Evolutionary conservation across 2,797 vertebrate species (phyloP).

Genomic region (Pygocentrus nattereri): DNA sequence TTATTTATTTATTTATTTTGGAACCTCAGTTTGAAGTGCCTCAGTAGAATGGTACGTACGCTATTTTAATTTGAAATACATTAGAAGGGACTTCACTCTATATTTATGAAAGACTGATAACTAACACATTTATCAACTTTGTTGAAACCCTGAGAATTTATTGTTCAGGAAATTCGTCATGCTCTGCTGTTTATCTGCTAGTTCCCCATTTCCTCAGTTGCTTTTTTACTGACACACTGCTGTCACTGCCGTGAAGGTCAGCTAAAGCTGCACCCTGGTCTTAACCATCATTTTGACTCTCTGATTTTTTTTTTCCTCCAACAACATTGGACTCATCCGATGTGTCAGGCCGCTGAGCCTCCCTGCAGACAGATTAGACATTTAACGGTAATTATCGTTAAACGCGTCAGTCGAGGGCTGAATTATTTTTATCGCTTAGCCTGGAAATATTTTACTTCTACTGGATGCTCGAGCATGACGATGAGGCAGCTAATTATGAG

Average conservation of each 20-base stretch:
- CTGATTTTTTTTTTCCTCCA: neutral
- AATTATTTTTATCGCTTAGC: conserved; percentile 42
- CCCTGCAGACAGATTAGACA: conserved; percentile 51
- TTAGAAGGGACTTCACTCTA: too few species aligned
- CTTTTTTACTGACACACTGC: neutral
- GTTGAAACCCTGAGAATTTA: neutral
- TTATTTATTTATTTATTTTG: too few species aligned
- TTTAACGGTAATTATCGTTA: conserved; percentile 61
- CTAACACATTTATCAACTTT: neutral
- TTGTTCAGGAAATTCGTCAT: neutral
- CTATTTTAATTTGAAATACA: too few species aligned
- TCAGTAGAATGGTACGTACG: too few species aligned
- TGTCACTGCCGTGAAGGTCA: neutral
- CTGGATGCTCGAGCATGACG: conserved; percentile 12
- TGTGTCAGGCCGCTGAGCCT: conserved; percentile 39
- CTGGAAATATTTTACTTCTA: conserved; percentile 30
- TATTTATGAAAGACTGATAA: too few species aligned
- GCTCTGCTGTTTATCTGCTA: too few species aligned
- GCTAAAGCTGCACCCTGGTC: neutral
- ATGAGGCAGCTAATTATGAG: conserved; percentile 42
- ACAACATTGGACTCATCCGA: conserved; percentile 37
- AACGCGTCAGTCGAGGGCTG: conserved; percentile 56
- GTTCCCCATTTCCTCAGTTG: neutral
- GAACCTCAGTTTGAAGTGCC: too few species aligned
- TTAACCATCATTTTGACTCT: neutral